Evolutionary conservation across 2,888 invertebrate species (phyloP).

Genomic region (Sesamia inferens): DNA sequence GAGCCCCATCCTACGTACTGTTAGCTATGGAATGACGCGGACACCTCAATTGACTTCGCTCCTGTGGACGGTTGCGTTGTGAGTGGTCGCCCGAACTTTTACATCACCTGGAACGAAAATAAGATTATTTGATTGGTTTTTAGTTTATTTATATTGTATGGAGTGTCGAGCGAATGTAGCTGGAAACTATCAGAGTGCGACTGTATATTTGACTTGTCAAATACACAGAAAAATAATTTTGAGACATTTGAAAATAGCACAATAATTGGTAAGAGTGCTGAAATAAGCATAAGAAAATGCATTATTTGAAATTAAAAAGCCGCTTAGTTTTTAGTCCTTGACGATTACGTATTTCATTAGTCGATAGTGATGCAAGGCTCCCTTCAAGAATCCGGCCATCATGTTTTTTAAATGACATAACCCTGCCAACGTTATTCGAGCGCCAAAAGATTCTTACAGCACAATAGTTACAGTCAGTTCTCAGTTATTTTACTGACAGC

Average conservation of each 20-base stretch:
- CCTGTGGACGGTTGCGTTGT: constrained; percentile 82
- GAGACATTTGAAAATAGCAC: neutral
- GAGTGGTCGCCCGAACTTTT: constrained; percentile 64
- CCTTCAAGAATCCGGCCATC: neutral
- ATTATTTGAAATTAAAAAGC: neutral
- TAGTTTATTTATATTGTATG: no score
- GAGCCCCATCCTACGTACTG: constrained; percentile 36
- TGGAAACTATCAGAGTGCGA: neutral
- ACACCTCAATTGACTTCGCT: constrained; percentile 73
- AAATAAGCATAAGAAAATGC: neutral
- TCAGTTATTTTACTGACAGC: neutral
- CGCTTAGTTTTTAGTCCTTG: neutral
- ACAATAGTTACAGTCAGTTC: neutral
- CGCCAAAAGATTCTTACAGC: neutral
- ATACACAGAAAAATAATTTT: neutral
- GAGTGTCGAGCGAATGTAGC: no score
- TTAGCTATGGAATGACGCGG: constrained; percentile 41
- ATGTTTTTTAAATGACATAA: neutral
- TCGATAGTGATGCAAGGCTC: neutral
- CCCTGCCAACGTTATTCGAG: neutral
- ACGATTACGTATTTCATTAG: neutral
- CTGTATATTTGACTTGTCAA: no score
- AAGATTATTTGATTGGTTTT: neutral
- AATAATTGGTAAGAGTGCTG: neutral
- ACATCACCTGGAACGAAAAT: constrained; percentile 82